These are phyloP conservation scores for Biston stratarius DNA, from an alignment of 2,888 invertebrate genomes.

Conservation along the genomic window DNA sequence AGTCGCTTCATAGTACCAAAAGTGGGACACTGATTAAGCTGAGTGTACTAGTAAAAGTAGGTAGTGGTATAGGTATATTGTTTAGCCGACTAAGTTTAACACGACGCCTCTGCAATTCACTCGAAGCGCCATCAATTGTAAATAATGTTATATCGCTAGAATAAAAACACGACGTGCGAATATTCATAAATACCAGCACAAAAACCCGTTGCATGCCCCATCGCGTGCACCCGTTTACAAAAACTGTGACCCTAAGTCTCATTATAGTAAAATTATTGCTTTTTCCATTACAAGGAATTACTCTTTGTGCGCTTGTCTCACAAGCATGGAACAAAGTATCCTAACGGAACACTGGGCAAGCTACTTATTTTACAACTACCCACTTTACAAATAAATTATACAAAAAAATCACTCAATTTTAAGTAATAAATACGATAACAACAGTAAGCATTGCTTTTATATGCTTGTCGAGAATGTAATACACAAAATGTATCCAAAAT, in stretches of 20 bases:
- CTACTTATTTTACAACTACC: slow-evolving; percentile 59
- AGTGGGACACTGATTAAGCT: too few relatives aligned
- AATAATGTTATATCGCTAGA: too few relatives aligned
- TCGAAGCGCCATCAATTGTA: too few relatives aligned
- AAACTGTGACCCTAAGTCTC: slow-evolving; percentile 24
- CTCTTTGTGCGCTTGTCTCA: slow-evolving; percentile 82
- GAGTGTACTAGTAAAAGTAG: too few relatives aligned
- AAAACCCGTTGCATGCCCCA: not conserved
- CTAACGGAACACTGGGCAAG: slow-evolving; percentile 52
- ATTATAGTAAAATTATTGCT: slow-evolving; percentile 60
- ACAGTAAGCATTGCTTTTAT: slow-evolving; percentile 64
- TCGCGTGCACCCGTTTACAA: not conserved
- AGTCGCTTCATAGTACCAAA: too few relatives aligned
- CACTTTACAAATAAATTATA: slow-evolving; percentile 81
- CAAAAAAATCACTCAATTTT: slow-evolving; percentile 72
- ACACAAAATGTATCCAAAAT: too few relatives aligned
- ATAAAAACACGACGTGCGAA: too few relatives aligned
- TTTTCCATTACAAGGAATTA: slow-evolving; percentile 70
- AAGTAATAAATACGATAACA: slow-evolving; percentile 82
- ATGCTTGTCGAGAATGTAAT: slow-evolving; percentile 38
- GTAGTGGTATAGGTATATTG: too few relatives aligned
- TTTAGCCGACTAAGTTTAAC: too few relatives aligned
- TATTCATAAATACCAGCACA: not conserved
- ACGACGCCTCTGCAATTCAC: too few relatives aligned
- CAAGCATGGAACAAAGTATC: slow-evolving; percentile 75